Conservation (phyloP, 2,888 invertebrate species). For the Drosophila aldrichi region DNA sequence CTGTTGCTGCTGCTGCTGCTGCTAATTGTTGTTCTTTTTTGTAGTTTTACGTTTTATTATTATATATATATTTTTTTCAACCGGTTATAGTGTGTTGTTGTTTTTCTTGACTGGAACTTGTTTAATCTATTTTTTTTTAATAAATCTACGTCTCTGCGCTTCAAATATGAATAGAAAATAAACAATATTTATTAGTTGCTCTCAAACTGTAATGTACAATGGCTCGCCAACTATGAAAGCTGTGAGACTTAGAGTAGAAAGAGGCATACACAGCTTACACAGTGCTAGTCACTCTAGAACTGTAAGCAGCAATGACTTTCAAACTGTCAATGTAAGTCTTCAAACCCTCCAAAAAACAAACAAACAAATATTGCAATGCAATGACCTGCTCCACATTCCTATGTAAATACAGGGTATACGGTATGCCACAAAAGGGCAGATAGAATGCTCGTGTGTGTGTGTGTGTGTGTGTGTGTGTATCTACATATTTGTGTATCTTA, state of each 20-base stretch:
- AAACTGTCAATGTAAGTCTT: neutral
- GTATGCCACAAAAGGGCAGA: neutral
- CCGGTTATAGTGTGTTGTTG: constrained; percentile 21
- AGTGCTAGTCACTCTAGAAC: neutral
- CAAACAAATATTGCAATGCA: neutral
- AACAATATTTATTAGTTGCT: neutral
- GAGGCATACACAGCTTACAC: too few relatives aligned
- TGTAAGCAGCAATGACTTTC: neutral
- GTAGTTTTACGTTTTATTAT: neutral
- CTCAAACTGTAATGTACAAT: neutral
- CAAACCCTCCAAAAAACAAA: too few relatives aligned
- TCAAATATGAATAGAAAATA: constrained; percentile 25
- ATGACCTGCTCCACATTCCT: neutral
- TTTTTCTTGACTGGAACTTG: constrained; percentile 13
- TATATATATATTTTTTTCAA: constrained; percentile 14
- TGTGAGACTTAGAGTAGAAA: neutral
- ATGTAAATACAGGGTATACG: neutral
- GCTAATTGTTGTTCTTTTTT: constrained; percentile 15
- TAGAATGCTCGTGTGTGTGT: neutral
- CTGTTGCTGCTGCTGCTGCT: constrained; percentile 38
- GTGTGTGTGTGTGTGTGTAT: constrained; percentile 21
- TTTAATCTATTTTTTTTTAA: constrained; percentile 25
- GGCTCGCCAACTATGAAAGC: neutral
- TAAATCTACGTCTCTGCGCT: constrained; percentile 5
- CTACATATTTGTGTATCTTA: constrained; percentile 59